Percentiles rank a stretch among this genome's conserved stretches.
These are phyloP conservation scores for Thalassarche chlororhynchos DNA, from an alignment of 2,113 vertebrate species.

Conservation along the genomic window DNA sequence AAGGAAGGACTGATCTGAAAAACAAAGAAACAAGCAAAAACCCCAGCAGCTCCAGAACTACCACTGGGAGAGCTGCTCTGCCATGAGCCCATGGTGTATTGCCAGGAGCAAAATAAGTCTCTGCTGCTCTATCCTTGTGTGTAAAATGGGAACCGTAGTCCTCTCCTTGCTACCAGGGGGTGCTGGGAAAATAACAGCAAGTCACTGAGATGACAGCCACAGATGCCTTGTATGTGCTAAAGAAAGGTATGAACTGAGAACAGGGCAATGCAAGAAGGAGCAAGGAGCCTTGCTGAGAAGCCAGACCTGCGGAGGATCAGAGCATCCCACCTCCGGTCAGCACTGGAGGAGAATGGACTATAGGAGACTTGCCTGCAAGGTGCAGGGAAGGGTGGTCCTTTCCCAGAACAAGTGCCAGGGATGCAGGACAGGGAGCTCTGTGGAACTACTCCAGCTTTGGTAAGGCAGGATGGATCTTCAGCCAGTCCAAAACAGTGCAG, in stretches of 20 bases:
- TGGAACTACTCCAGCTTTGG: neutral
- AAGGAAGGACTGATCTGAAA: neutral
- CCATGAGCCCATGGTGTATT: neutral
- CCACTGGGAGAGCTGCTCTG: neutral
- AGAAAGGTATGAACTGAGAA: neutral
- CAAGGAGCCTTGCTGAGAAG: neutral
- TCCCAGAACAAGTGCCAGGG: neutral
- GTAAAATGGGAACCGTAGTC: neutral
- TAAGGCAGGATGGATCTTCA: neutral
- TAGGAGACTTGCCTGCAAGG: neutral
- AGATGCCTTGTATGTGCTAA: neutral
- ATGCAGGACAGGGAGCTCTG: neutral
- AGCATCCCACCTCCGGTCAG: neutral
- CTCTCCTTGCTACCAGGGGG: neutral
- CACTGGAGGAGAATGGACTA: neutral
- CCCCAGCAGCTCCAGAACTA: neutral
- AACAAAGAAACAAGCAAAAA: neutral
- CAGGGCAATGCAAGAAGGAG: neutral
- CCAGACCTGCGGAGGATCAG: neutral
- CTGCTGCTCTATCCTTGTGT: neutral
- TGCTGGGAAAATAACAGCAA: neutral
- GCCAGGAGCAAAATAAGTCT: neutral
- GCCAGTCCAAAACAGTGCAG: neutral
- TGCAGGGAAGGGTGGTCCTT: neutral
- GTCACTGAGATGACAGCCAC: neutral